These are phyloP conservation scores for Dendrocopos noguchii DNA, from an alignment of 2,113 vertebrate species.

Conservation along the genomic window DNA sequence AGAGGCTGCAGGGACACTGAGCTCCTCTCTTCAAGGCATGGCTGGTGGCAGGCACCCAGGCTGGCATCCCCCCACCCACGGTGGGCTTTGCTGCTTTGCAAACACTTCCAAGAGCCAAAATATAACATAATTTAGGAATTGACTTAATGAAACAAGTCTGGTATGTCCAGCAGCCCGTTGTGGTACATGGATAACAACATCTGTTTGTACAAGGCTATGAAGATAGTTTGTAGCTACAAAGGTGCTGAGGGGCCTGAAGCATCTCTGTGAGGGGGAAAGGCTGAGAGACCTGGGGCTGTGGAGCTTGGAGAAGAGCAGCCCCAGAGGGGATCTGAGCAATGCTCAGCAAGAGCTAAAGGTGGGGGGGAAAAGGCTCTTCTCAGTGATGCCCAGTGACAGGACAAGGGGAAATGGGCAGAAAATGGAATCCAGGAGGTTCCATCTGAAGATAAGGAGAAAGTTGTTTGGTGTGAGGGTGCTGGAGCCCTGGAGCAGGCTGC, in stretches of 20 bases:
- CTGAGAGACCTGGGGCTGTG: not conserved
- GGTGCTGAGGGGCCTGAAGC: not conserved
- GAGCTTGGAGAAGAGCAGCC: not conserved
- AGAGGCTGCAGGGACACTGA: conserved; percentile 15
- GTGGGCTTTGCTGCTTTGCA: not conserved
- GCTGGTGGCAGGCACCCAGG: not conserved
- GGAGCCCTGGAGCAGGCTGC: too few relatives aligned
- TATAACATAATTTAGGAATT: not conserved
- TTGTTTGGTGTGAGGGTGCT: too few relatives aligned
- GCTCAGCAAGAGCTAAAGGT: too few relatives aligned
- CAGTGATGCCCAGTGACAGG: too few relatives aligned
- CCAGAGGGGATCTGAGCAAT: too few relatives aligned
- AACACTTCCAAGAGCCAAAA: not conserved
- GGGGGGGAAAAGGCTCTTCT: too few relatives aligned
- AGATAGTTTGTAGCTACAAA: not conserved
- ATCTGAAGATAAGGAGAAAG: too few relatives aligned
- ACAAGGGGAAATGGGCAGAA: too few relatives aligned
- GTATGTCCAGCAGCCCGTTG: not conserved
- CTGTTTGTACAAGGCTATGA: not conserved
- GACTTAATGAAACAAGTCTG: not conserved
- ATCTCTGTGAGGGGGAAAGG: not conserved
- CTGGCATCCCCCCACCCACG: not conserved
- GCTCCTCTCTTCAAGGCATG: not conserved
- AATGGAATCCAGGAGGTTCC: too few relatives aligned
- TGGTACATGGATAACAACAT: not conserved